Conservation (phyloP, 2,797 vertebrate species). For the Toxotes lorentzi region DNA sequence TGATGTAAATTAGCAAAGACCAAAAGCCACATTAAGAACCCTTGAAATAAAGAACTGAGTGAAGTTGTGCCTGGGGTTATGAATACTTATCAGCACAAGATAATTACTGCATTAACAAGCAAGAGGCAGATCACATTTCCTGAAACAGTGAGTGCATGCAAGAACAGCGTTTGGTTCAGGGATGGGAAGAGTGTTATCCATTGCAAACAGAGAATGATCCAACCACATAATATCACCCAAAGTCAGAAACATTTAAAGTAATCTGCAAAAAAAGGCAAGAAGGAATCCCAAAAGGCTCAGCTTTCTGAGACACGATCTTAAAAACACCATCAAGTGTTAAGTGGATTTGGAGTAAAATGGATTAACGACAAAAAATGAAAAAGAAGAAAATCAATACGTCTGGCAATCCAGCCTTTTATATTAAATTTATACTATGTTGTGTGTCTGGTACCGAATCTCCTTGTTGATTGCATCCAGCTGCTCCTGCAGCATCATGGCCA, state of each 20-base stretch:
- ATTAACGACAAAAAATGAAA: conserved; percentile 16
- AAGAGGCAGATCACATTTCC: conserved; percentile 34
- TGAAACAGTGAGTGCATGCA: conserved; percentile 7
- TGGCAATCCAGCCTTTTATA: conserved; percentile 12
- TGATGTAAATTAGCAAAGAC: conserved; percentile 57
- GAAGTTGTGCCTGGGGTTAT: conserved; percentile 42
- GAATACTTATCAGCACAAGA: conserved; percentile 52
- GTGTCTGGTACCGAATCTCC: conserved; percentile 91
- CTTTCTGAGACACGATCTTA: conserved; percentile 7
- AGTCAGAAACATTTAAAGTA: background rate
- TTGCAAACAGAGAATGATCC: background rate
- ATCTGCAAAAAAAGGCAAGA: conserved; percentile 12
- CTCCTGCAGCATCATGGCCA: conserved; percentile 99
- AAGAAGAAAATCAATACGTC: conserved; percentile 32
- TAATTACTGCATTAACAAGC: conserved; percentile 67
- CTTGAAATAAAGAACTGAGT: conserved; percentile 53
- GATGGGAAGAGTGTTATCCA: background rate
- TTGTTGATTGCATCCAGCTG: conserved; percentile 99
- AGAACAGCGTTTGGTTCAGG: background rate
- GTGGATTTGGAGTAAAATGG: conserved; percentile 22
- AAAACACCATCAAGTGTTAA: conserved; percentile 20
- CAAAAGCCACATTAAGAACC: conserved; percentile 44
- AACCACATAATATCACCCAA: background rate
- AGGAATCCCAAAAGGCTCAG: background rate
- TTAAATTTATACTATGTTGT: conserved; percentile 1